A percentile compares a stretch with the other conserved stretches of the same genome.
Conservation (phyloP, 2,113 vertebrate genomes). For the Poecilia latipinna region DNA sequence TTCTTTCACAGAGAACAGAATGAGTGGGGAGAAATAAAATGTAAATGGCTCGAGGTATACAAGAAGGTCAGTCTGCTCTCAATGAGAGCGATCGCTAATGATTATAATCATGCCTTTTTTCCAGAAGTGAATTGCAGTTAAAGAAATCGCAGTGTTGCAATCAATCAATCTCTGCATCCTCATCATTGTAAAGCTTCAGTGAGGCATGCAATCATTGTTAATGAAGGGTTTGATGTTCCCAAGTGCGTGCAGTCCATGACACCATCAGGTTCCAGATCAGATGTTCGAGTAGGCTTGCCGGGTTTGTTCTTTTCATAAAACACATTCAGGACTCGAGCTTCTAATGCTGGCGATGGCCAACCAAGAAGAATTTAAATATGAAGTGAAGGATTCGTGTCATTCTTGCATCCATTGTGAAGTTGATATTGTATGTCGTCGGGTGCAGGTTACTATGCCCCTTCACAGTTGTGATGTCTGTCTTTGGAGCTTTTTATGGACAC, state of each 20-base stretch:
- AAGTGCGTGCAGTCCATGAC: conserved; percentile 2
- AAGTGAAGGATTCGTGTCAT: too few species aligned
- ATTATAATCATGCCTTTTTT: conserved; percentile 23
- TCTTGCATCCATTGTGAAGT: too few species aligned
- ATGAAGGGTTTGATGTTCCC: conserved; percentile 1
- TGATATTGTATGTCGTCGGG: too few species aligned
- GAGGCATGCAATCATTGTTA: conserved; percentile 20
- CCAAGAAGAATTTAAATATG: too few species aligned
- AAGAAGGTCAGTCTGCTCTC: conserved; percentile 30
- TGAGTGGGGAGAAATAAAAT: conserved; percentile 19
- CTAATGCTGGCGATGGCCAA: too few species aligned
- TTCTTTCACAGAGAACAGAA: conserved; percentile 10
- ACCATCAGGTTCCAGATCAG: background rate
- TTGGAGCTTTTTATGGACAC: too few species aligned
- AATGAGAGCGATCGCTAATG: conserved; percentile 5
- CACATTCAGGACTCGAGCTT: background rate
- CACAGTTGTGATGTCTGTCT: too few species aligned
- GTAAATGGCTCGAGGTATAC: conserved; percentile 1
- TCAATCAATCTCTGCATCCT: background rate
- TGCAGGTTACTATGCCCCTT: too few species aligned
- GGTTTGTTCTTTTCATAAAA: background rate
- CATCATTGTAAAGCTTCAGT: conserved; percentile 6
- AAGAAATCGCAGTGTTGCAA: background rate
- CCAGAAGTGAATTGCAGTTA: conserved; percentile 11
- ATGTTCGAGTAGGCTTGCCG: background rate